Base-by-base conservation (phyloP, 2,113 vertebrate species). In the Australoheros scitulus region DNA sequence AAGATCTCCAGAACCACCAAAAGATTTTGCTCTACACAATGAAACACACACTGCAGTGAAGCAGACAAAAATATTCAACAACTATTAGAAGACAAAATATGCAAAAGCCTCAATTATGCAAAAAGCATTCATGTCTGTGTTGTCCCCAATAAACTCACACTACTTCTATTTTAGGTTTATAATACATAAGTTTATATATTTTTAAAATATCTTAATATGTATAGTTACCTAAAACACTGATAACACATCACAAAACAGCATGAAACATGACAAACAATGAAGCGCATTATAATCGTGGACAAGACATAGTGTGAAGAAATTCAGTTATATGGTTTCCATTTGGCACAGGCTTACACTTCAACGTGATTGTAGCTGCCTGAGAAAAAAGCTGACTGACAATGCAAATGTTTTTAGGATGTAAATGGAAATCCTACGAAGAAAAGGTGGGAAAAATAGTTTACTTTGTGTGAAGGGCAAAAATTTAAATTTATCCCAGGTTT, bases 1-100 rank as follows among this genome's bases (percentile, higher is more conserved):
- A 83, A 77, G 77, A 82, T 83, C 75, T 80, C 47, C 59, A 77
- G 58, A 84, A 84, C 72, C 68, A 61, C n/a, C 34, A 18, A 56
- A 76, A 87, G 61, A 63, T 36, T 34, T 41, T 60, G 20, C 24
- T 26, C 55, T 34, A 83, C n/a, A 82, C 11, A 41, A 43, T 61
- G 75, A 78, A 56, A 84, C 52, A 77, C 34, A 77, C 17, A 36
- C 17, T 11, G 11, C 8, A 68, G 38, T 5, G 2, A 82, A 17
- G 7, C 43, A 74, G 26, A 65, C 15, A 20, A 60, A 61, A 65
- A 65, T 11, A 80, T 76, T 47, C 36, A 61, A 24, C 14, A 6
- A 57, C 57, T 63, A 50, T 29, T n/a, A 83, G 61, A 70, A 36
- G 4, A 55, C 3, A 77, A 57, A 85, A 29, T 29, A 29, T 29